A percentile compares a stretch with the other conserved stretches of the same genome.
Conservation (phyloP, 30 jellyfish, hydroid and myxozoan species). For the Hydractinia echinata region DNA sequence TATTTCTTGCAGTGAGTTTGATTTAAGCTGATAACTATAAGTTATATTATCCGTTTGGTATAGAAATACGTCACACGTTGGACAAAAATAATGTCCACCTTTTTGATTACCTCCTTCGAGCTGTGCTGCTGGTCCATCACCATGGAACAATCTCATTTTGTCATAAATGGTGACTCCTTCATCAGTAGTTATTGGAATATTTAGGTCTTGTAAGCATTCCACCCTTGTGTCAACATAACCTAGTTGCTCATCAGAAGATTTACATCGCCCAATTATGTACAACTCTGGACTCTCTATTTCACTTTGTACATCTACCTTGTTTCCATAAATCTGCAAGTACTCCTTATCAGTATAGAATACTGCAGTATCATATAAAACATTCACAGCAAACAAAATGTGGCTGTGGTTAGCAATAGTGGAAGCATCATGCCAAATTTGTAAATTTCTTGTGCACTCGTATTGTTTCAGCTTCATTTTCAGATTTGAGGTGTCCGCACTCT, state of each 20-base stretch:
- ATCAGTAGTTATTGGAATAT: not conserved
- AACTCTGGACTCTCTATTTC: constrained; percentile 13
- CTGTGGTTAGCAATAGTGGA: constrained; percentile 22
- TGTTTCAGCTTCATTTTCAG: not conserved
- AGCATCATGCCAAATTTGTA: constrained; percentile 13
- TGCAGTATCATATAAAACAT: constrained; percentile 12
- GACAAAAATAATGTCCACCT: constrained; percentile 10
- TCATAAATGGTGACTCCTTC: not conserved
- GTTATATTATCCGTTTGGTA: too few species aligned
- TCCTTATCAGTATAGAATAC: not conserved
- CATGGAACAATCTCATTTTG: constrained; percentile 14
- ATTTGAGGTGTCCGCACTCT: too few species aligned
- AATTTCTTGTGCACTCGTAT: not conserved
- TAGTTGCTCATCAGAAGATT: constrained; percentile 16
- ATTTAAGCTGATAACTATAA: too few species aligned
- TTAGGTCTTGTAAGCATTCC: not conserved
- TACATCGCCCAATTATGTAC: constrained; percentile 18
- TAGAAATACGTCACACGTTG: constrained; percentile 9
- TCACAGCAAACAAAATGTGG: constrained; percentile 5
- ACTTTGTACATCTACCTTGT: constrained; percentile 7
- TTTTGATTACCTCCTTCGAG: constrained; percentile 16
- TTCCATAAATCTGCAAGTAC: not conserved
- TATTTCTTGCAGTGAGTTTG: too few species aligned
- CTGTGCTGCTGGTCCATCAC: constrained; percentile 22
- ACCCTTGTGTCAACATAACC: not conserved